Evolutionary conservation across 2,888 invertebrate genomes (phyloP).

Genomic region (Tipula helvola): DNA sequence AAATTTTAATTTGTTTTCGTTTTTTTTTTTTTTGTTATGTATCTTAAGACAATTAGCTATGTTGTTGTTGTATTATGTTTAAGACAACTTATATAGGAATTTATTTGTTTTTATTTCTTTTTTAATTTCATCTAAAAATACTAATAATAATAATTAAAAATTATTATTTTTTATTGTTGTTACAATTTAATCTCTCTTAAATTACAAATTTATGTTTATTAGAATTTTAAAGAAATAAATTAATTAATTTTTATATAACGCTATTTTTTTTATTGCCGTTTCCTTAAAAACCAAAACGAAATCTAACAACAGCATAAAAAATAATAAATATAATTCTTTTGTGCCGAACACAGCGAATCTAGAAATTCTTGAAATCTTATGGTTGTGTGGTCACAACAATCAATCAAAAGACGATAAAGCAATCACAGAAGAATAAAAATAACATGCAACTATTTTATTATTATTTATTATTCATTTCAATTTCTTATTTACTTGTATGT

Average conservation of each 20-base stretch:
- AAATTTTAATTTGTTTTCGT: not conserved
- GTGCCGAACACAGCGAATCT: not conserved
- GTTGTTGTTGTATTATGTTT: not conserved
- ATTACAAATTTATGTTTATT: not conserved
- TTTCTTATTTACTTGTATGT: not conserved
- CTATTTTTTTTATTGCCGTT: not conserved
- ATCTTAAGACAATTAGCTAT: not conserved
- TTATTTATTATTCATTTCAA: not conserved
- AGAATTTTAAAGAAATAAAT: not conserved
- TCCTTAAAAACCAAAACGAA: not conserved
- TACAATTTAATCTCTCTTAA: not conserved
- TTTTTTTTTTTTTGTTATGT: not conserved
- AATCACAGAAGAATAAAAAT: not conserved
- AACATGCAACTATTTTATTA: not conserved
- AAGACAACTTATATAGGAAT: not conserved
- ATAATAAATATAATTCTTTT: not conserved
- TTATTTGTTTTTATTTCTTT: too few species aligned
- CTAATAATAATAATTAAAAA: not conserved
- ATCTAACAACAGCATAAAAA: not conserved
- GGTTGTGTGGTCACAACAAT: conserved; percentile 4
- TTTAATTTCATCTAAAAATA: not conserved
- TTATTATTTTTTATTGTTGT: not conserved
- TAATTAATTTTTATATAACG: not conserved
- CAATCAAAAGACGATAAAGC: not conserved
- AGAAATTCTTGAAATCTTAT: not conserved